phyloP scores from a whole-genome alignment of 2,797 vertebrate species.

The Platyrinchus mystaceus region DNA sequence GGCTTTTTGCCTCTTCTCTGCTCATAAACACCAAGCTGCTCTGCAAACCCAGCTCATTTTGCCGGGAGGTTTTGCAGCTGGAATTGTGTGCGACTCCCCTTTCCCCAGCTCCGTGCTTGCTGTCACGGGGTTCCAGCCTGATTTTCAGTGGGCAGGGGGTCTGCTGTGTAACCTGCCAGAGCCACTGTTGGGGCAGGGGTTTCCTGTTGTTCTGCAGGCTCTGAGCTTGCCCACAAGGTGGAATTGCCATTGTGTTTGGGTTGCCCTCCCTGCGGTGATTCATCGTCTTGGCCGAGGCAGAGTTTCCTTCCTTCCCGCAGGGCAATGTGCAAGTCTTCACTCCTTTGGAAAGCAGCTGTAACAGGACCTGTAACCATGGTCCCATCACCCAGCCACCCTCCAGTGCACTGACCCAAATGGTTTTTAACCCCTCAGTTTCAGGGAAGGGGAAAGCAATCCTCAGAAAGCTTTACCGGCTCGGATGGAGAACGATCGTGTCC shows the following conservation, averaged over 20 bases:
- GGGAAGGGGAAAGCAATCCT: constrained; percentile 79
- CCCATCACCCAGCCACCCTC: not conserved
- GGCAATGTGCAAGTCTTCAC: rapidly evolving
- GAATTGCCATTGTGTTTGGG: not conserved
- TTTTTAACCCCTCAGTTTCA: constrained; percentile 71
- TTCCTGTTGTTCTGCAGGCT: not conserved
- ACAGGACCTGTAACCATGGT: not conserved
- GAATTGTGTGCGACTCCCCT: rapidly evolving
- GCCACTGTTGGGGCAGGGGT: not conserved
- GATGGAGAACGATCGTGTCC: constrained; percentile 78
- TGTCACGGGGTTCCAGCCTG: not conserved
- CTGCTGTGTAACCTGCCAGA: not conserved
- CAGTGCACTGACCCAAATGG: not conserved
- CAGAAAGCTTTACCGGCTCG: constrained; percentile 74
- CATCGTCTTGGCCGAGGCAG: not conserved
- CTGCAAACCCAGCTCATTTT: not conserved
- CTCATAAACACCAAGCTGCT: not conserved
- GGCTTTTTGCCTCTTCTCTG: not conserved
- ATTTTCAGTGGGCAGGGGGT: not conserved
- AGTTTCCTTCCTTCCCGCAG: not conserved
- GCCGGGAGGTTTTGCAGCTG: not conserved
- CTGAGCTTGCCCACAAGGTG: rapidly evolving
- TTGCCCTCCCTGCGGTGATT: not conserved
- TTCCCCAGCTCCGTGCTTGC: rapidly evolving
- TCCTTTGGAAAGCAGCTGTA: not conserved